Conservation (phyloP, 2,888 invertebrate species). For the Colostygia pectinataria region DNA sequence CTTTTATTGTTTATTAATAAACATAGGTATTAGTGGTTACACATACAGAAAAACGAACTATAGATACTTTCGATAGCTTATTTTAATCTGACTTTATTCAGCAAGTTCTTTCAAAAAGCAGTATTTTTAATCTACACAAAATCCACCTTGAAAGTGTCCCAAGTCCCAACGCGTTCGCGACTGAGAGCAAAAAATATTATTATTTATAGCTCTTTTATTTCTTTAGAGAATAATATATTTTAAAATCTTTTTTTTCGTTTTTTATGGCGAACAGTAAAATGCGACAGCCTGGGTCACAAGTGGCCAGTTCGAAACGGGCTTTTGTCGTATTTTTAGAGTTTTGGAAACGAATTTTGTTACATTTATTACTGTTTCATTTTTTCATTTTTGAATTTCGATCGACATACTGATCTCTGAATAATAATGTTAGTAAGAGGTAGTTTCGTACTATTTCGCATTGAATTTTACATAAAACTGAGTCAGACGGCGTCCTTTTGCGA, state of each 20-base stretch:
- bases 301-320: constrained; percentile 45
- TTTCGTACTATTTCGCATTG: background rate
- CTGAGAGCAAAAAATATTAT: constrained; percentile 52
- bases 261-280: constrained; percentile 60
- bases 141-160: constrained; percentile 38
- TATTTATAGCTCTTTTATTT: constrained; percentile 60
- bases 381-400: background rate
- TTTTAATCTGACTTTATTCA: background rate
- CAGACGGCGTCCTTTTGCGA: constrained; percentile 27
- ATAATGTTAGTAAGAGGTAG: too few relatives aligned
- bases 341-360: constrained; percentile 5
- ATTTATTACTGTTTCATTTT: background rate
- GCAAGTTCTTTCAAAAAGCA: background rate
- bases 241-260: constrained; percentile 45
- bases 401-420: too few relatives aligned
- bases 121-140: constrained; percentile 8
- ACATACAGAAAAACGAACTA: background rate
- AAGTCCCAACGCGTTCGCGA: constrained; percentile 42
- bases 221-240: constrained; percentile 53
- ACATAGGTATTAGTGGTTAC: constrained; percentile 9
- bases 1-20: constrained; percentile 21
- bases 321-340: constrained; percentile 19
- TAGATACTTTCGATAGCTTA: background rate
- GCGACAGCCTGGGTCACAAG: constrained; percentile 55
- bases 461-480: constrained; percentile 11